These are phyloP conservation scores for Ariopsis seemanni DNA, from an alignment of 2,113 vertebrate species.

Conservation along the genomic window DNA sequence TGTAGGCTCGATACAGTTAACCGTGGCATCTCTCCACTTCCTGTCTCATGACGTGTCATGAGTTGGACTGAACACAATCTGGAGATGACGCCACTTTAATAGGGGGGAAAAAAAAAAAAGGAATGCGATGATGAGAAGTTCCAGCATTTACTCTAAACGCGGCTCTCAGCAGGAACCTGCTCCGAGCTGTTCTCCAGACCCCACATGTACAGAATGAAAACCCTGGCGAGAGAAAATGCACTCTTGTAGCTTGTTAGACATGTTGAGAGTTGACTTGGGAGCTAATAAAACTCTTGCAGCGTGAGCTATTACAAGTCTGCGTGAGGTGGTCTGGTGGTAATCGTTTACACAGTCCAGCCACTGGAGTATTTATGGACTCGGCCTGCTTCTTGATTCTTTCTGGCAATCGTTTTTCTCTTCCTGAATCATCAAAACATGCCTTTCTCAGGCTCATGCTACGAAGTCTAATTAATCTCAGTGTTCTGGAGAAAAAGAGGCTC, in stretches of 20 bases:
- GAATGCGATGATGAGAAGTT: neutral
- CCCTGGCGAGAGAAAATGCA: too few relatives aligned
- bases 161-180: slow-evolving; percentile 8
- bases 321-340: neutral
- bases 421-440: neutral
- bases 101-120: too few relatives aligned
- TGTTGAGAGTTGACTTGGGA: neutral
- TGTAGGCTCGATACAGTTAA: neutral
- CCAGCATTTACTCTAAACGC: neutral
- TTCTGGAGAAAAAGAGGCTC: neutral
- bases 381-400: neutral
- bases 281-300: neutral
- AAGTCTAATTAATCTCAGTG: neutral
- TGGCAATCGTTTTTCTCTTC: neutral
- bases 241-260: neutral
- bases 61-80: neutral
- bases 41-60: neutral
- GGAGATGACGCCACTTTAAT: neutral
- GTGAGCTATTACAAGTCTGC: neutral
- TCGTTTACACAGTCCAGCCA: neutral
- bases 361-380: neutral
- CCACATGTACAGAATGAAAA: neutral
- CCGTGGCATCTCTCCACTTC: neutral
- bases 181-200: neutral
- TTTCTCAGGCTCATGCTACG: neutral